phyloP scores from a whole-genome alignment of 2,797 vertebrate genomes.

The Sebastes hubbsi region DNA sequence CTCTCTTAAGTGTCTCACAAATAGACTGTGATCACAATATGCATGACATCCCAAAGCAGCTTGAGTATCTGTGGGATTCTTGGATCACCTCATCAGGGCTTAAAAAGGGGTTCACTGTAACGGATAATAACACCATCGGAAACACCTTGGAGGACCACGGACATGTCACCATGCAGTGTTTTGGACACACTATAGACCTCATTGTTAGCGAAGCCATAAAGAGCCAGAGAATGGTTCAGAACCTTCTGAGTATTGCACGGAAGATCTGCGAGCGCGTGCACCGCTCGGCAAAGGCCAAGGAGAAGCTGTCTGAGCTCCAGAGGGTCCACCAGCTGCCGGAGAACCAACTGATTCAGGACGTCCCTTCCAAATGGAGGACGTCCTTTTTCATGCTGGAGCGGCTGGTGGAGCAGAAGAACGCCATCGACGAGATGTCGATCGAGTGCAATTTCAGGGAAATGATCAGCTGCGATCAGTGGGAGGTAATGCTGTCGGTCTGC shows the following conservation, averaged over 20 bases:
- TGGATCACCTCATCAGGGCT: constrained; percentile 95
- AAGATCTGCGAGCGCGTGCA: constrained; percentile 96
- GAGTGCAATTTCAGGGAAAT: constrained; percentile 97
- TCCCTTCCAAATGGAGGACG: constrained; percentile 94
- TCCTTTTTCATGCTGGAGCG: constrained; percentile 97
- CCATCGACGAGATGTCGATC: constrained; percentile 92
- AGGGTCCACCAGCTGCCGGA: constrained; percentile 89
- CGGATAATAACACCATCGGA: constrained; percentile 89
- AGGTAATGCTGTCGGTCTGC: constrained; percentile 97
- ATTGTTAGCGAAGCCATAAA: constrained; percentile 98
- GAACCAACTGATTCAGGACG: constrained; percentile 93
- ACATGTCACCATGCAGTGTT: constrained; percentile 91
- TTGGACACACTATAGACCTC: constrained; percentile 93
- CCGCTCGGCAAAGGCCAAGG: constrained; percentile 90
- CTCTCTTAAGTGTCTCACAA: constrained; percentile 92
- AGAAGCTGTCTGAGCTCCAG: constrained; percentile 92
- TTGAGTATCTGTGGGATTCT: constrained; percentile 95
- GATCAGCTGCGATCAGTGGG: constrained; percentile 98
- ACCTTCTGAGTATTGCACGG: constrained; percentile 92
- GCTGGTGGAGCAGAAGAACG: constrained; percentile 94
- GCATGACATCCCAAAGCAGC: constrained; percentile 92
- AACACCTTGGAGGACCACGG: constrained; percentile 91
- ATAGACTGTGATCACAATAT: constrained; percentile 93
- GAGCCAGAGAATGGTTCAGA: constrained; percentile 98
- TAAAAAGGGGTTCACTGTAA: constrained; percentile 94